Evolutionary conservation across 2,888 invertebrate genomes (phyloP).

Genomic region (Xylota sylvarum): DNA sequence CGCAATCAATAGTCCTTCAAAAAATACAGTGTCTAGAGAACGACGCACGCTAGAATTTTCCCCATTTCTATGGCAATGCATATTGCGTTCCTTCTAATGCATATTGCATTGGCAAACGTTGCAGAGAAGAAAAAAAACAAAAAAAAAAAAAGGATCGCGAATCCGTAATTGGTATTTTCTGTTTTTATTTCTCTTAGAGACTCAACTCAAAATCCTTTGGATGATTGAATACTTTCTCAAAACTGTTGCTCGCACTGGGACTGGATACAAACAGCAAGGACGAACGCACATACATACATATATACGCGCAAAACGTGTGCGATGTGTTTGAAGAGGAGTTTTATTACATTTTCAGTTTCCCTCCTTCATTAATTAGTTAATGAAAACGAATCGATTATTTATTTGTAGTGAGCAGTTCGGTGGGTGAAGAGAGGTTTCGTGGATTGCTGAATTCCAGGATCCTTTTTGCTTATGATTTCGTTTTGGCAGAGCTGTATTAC

Average conservation of each 20-base stretch:
- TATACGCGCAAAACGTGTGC: not conserved
- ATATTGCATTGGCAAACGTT: not conserved
- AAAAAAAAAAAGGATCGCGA: not conserved
- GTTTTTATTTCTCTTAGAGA: not conserved
- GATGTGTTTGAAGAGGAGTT: slow-evolving; percentile 13
- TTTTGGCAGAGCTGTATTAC: slow-evolving; percentile 35
- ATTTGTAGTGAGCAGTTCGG: not conserved
- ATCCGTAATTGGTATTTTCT: not conserved
- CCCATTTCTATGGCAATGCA: not conserved
- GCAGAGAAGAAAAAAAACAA: not conserved
- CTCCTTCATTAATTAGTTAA: slow-evolving; percentile 63
- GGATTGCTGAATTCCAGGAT: slow-evolving; percentile 5
- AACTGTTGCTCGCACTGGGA: slow-evolving; percentile 7
- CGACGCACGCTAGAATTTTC: not conserved
- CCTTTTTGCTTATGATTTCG: slow-evolving; percentile 34
- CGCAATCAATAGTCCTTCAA: slow-evolving; percentile 51
- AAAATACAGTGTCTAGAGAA: not conserved
- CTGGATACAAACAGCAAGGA: not conserved
- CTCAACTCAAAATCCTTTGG: slow-evolving; percentile 19
- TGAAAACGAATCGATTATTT: slow-evolving; percentile 60
- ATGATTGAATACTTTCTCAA: slow-evolving; percentile 29
- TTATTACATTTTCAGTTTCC: slow-evolving; percentile 46
- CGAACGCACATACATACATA: no score
- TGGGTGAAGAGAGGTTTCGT: not conserved
- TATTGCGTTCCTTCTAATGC: slow-evolving; percentile 16